Base-by-base conservation (phyloP, 2,888 invertebrate species). In the Brenthis hecate region DNA sequence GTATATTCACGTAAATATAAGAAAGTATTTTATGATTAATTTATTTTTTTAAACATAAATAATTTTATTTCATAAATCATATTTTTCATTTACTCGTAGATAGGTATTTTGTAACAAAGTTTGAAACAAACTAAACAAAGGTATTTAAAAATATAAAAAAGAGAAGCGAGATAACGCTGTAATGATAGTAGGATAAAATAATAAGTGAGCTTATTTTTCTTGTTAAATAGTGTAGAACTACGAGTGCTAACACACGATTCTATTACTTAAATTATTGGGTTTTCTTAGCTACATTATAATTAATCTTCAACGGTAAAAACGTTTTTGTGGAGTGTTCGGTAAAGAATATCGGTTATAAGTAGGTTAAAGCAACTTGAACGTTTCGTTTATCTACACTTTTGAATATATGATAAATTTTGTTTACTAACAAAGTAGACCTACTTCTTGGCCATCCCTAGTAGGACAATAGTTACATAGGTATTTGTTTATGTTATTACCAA, bases 281-380 rank as follows among this genome's bases (percentile, higher is more conserved):
- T 62, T 58, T 51, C 50, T 66, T 63, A 53, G 36, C 50, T 23
- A 36, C 16, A 43, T 58, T 64, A 64, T 56, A 70, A 70, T 70
- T 70, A 70, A 70, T 70, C 60, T 66, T 58, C 58, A 51, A 55
- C 55, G 60, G 66, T 66, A 51, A 66, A 64, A 66, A 64, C 51
- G 54, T 48, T 63, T 56, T 61, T 55, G 69, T 58, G 48, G 50
- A 58, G 36, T 64, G 47, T 58, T 66, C 53, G 50, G 36, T 60
- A 55, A 60, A 51, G 50, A 69, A 32, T 60, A 57, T 62, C 51
- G 32, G 43, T n/a, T 54, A 50, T 16, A 61, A 56, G 66, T 67
- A 51, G 56, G 67, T 48, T 67, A 67, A 56, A 50, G 56, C n/a
- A 19, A 56, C n/a, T 61, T 36, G 50, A 6, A 16, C 36, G 62